phyloP scores from a whole-genome alignment of 2,888 invertebrate genomes.

The Pasiphila rectangulata region DNA sequence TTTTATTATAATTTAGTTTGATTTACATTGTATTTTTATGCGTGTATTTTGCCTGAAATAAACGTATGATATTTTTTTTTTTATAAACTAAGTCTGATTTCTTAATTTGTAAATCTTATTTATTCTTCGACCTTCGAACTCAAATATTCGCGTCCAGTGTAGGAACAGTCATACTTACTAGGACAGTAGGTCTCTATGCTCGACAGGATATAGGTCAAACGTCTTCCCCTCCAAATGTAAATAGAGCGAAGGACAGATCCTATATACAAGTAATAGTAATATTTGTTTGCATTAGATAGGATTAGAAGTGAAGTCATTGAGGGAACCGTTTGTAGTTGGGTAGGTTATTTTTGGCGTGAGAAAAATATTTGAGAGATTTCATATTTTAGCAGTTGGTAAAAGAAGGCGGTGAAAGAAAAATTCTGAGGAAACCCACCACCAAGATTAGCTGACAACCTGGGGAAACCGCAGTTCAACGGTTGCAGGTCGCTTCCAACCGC shows the following conservation, averaged over 20 bases:
- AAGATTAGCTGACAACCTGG: no score
- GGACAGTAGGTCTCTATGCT: constrained; percentile 63
- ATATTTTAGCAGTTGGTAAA: not conserved
- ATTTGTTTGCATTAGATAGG: constrained; percentile 29
- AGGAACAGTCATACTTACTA: constrained; percentile 26
- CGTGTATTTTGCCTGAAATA: no score
- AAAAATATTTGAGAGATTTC: not conserved
- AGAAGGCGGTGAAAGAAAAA: not conserved
- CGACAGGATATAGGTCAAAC: constrained; percentile 66
- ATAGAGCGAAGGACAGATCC: constrained; percentile 47
- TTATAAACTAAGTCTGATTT: no score
- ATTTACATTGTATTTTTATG: no score
- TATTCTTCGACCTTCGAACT: no score
- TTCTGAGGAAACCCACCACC: not conserved
- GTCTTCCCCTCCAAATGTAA: constrained; percentile 59
- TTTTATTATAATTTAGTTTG: no score
- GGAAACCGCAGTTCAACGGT: no score
- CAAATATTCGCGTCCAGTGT: constrained; percentile 29
- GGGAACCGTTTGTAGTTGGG: not conserved
- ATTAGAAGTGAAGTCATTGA: constrained; percentile 3
- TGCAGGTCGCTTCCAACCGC: no score
- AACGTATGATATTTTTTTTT: no score
- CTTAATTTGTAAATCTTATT: not conserved
- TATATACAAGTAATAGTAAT: constrained; percentile 17
- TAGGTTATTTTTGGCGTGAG: not conserved